A percentile compares a stretch with the other conserved stretches of the same genome.
phyloP scores from a whole-genome alignment of 1,140 invertebrate genomes.

The Homarus americanus region DNA sequence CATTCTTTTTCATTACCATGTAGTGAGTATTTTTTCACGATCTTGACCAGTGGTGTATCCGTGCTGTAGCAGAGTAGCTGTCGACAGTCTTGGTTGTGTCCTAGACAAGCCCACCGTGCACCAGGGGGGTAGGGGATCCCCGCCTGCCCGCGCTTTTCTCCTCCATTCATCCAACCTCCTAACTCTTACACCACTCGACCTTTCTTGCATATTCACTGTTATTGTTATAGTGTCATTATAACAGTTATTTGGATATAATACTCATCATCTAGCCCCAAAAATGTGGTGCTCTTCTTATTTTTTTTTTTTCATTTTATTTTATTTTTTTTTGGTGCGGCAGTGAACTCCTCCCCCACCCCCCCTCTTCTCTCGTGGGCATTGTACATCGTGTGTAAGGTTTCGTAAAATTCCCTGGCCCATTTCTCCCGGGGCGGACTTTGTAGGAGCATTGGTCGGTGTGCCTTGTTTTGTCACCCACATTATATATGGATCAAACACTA shows the following conservation, averaged over 20 bases:
- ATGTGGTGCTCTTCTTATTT: not conserved
- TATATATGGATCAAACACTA: not conserved
- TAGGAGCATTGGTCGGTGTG: not conserved
- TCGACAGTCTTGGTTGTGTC: conserved; percentile 64
- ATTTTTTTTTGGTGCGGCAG: not conserved
- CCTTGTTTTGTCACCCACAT: not conserved
- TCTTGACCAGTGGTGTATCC: conserved; percentile 61
- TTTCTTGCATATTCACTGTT: not conserved
- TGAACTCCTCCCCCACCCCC: conserved; percentile 6
- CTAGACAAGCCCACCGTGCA: conserved; percentile 22
- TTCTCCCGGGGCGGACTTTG: conserved; percentile 3
- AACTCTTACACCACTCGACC: not conserved
- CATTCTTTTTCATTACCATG: conserved; percentile 57
- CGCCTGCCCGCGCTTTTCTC: not conserved
- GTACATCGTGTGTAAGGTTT: conserved; percentile 65
- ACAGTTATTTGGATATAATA: not conserved
- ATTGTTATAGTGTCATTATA: not conserved
- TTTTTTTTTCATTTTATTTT: not conserved
- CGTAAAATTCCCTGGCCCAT: not conserved
- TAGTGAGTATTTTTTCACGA: conserved; percentile 66
- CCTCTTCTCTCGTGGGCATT: conserved; percentile 34
- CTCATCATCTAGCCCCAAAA: not conserved
- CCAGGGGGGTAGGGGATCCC: not conserved
- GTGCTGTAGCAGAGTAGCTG: conserved; percentile 56
- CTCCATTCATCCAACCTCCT: not conserved